Percentiles rank a stretch among this genome's conserved stretches.
phyloP scores from a whole-genome alignment of 2,797 vertebrate species.

The Chanos chanos region DNA sequence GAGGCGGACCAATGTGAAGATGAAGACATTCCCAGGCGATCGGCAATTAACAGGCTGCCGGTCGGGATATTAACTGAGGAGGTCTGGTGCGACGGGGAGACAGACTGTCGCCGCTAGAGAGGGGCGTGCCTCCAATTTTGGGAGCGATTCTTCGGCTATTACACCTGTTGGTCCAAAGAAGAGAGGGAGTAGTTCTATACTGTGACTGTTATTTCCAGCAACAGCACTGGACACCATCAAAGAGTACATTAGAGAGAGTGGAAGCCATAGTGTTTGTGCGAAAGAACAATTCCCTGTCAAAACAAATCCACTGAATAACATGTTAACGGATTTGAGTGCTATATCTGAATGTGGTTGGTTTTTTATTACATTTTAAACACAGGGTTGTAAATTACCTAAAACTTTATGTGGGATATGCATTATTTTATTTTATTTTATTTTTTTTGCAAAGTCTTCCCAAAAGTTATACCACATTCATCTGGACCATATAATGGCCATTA shows the following conservation, averaged over 20 bases:
- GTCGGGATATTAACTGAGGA: conserved; percentile 33
- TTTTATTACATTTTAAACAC: conserved; percentile 29
- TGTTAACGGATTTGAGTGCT: conserved; percentile 12
- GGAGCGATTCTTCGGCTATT: too few relatives aligned
- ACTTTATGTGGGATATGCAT: conserved; percentile 23
- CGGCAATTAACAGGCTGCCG: conserved; percentile 3
- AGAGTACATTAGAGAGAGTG: conserved; percentile 45
- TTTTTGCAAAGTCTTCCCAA: conserved; percentile 8
- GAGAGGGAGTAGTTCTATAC: too few relatives aligned
- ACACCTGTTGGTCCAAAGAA: too few relatives aligned
- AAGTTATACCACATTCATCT: conserved; percentile 38
- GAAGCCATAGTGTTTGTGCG: conserved; percentile 2
- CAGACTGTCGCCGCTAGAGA: neutral
- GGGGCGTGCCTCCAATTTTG: too few relatives aligned
- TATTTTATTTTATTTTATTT: conserved; percentile 1
- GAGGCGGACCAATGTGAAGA: conserved; percentile 30
- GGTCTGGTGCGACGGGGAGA: neutral
- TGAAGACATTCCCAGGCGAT: conserved; percentile 13
- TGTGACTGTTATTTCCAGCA: too few relatives aligned
- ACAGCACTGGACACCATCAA: too few relatives aligned
- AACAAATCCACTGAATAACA: conserved; percentile 18
- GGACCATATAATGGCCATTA: conserved; percentile 34
- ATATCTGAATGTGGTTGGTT: neutral
- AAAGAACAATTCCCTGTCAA: neutral
- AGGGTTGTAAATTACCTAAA: conserved; percentile 1